Evolutionary conservation across 2,797 vertebrate species (phyloP).

Genomic region (Chaenodraco wilsoni): DNA sequence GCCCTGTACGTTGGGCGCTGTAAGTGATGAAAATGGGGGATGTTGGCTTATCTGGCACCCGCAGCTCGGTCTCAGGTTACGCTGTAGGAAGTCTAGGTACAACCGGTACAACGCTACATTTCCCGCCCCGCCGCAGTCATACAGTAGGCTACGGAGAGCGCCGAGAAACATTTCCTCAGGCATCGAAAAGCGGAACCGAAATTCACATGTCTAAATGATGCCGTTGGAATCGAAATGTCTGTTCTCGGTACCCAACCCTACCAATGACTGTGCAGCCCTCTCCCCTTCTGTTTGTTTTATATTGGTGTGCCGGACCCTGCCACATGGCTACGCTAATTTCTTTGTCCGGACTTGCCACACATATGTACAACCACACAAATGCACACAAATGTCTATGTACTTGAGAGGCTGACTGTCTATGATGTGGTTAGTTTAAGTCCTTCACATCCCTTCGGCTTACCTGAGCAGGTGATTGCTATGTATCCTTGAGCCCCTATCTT

Average conservation of each 20-base stretch:
- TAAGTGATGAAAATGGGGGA: too few relatives aligned
- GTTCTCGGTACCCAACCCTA: neutral
- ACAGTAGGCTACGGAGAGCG: too few relatives aligned
- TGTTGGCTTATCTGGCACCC: too few relatives aligned
- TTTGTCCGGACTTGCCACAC: conserved; percentile 21
- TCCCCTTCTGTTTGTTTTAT: conserved; percentile 36
- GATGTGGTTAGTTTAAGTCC: conserved; percentile 37
- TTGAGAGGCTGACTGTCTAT: conserved; percentile 36
- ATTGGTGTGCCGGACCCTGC: conserved; percentile 28
- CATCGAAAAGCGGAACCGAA: too few relatives aligned
- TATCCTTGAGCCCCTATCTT: conserved; percentile 39
- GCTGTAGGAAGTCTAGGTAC: too few relatives aligned
- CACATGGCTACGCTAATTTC: conserved; percentile 34
- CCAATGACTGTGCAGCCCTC: conserved; percentile 11
- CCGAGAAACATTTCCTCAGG: too few relatives aligned
- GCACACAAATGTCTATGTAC: conserved; percentile 29
- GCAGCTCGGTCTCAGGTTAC: too few relatives aligned
- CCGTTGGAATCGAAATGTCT: too few relatives aligned
- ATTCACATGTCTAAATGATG: too few relatives aligned
- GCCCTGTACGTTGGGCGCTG: too few relatives aligned
- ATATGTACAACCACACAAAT: neutral
- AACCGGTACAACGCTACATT: too few relatives aligned
- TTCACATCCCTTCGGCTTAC: conserved; percentile 21
- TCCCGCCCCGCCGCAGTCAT: too few relatives aligned
- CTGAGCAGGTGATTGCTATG: conserved; percentile 29